Base-by-base conservation (phyloP, 23 tunicate species). In the Phallusia fumigata region DNA sequence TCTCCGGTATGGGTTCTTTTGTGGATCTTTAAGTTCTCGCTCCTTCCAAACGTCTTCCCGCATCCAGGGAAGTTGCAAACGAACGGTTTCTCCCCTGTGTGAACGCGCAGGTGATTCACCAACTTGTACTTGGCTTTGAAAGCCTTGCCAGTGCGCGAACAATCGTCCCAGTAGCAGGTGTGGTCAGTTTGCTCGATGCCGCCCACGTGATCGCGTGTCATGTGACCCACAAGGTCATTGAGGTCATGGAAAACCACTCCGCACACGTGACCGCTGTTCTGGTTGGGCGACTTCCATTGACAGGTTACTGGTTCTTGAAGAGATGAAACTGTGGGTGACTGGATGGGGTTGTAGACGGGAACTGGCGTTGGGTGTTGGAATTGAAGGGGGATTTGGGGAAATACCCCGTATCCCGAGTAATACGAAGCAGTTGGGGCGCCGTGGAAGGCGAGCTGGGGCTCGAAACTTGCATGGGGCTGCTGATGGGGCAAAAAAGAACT, bases 101-200 rank as follows among this genome's bases (percentile, higher is more conserved):
- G 90, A 21, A 86, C 83, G 44, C 91, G 85, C 0, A 92, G 83
- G 45, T 92, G 97, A 36, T 92, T 92, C 74, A 92, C 91, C 76
- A 92, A 80, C 65, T 88, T 92, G 86, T 92, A 92, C 76, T 92
- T 87, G 24, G 97, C 97, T 32, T 84, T 91, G 50, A 92, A 92
- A 33, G 83, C 47, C 28, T 50, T 83, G 32, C 80, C 80, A 58
- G 44, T 44, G 76, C 96, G 51, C 34, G 79, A 44, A 53, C 96
- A 91, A 40, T 49, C 87, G 22, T 82, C 85, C 96, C 96, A 91
- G 83, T 91, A 82, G 36, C 96, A 91, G 18, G 87, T 78, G 87
- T 91, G 96, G 79, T 91, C 96, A 52, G 84, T 50, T 21, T 91
- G 82, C 36, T 86, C 90, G 73, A 77, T 83, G 47, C 90, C 90